These are phyloP conservation scores for Istiophorus platypterus DNA, from an alignment of 2,113 vertebrate species.

Conservation along the genomic window DNA sequence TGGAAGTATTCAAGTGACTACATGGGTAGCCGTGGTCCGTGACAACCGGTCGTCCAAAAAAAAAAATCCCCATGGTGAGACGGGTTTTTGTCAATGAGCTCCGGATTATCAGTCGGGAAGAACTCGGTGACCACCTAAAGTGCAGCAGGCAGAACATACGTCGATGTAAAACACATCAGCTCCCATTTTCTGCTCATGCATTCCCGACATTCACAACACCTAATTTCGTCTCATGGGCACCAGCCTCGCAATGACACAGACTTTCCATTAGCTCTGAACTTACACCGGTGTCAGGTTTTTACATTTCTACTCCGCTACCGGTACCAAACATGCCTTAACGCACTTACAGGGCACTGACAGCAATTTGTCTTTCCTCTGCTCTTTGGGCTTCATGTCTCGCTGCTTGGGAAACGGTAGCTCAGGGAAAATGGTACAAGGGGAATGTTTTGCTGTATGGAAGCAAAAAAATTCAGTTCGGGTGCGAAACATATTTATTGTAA, in stretches of 20 bases:
- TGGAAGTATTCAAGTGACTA: not conserved
- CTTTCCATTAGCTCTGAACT: slow-evolving; percentile 68
- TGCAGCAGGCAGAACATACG: slow-evolving; percentile 18
- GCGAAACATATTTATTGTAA: too few species aligned
- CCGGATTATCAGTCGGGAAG: not conserved
- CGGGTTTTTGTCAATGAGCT: slow-evolving; percentile 18
- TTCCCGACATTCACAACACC: slow-evolving; percentile 23
- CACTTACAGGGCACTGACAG: slow-evolving; percentile 31
- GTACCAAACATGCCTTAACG: slow-evolving; percentile 51
- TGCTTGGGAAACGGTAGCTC: slow-evolving; percentile 1
- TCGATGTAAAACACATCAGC: slow-evolving; percentile 40
- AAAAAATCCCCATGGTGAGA: not conserved
- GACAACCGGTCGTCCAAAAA: not conserved
- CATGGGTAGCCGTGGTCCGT: not conserved
- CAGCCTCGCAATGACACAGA: slow-evolving; percentile 53
- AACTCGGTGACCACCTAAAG: slow-evolving; percentile 27
- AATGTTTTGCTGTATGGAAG: not conserved
- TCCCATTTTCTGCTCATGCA: slow-evolving; percentile 41
- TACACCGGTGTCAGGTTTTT: slow-evolving; percentile 53
- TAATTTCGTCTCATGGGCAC: slow-evolving; percentile 60
- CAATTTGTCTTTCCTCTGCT: not conserved
- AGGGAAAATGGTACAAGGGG: not conserved
- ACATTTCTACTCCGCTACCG: slow-evolving; percentile 38
- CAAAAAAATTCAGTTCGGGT: not conserved
- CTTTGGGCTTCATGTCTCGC: not conserved